Evolutionary conservation across 1,140 invertebrate genomes (phyloP), one percentile per base, ranked within the genome.

Genomic region (Drosophila tristis): DNA sequence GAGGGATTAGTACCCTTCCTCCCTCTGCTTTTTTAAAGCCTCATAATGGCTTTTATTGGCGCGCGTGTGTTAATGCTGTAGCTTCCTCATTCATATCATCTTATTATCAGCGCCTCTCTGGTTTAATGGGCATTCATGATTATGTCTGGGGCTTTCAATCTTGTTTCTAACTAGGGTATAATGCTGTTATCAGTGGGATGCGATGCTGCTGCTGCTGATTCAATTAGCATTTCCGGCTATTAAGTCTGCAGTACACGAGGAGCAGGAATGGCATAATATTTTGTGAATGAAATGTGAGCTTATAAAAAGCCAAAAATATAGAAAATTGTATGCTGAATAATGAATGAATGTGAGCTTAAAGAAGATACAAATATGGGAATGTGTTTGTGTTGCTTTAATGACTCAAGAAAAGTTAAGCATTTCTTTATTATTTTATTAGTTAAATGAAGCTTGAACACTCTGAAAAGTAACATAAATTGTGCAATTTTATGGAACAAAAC

Each of bases 31-130:
- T n/a, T n/a, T n/a, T n/a, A n/a, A n/a, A n/a, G n/a, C n/a, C 35
- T 13, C 50, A 42, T 70, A 70, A 70, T 70, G 58, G 66, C 31
- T 35, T 43, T 70, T 51, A 70, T 70, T 70, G 23, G 31, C 35
- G 31, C 15, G 64, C 16, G 51, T 29, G 65, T 63, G 61, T 53
- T 67, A 13, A 68, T 57, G 66, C 63, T 42, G 20, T 15, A 43
- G 64, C 66, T 70, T 70, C 66, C 66, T 50, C 64, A n/a, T 43
- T 56, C 64, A 58, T 70, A 70, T 70, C 35, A 43, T 67, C 66
- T 70, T 70, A 70, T 70, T 64, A 23, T 26, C 64, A 20, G 35
- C 56, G 49, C 49, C 53, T 25, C 66, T 55, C 65, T 48, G 23
- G 43, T 13, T 11, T 39, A 13, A 11, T 39, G 35, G 35, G 3